A percentile compares a stretch with the other conserved stretches of the same genome.
These are phyloP conservation scores for Liasis olivaceus DNA, from an alignment of 2,797 vertebrate genomes.

Conservation along the genomic window DNA sequence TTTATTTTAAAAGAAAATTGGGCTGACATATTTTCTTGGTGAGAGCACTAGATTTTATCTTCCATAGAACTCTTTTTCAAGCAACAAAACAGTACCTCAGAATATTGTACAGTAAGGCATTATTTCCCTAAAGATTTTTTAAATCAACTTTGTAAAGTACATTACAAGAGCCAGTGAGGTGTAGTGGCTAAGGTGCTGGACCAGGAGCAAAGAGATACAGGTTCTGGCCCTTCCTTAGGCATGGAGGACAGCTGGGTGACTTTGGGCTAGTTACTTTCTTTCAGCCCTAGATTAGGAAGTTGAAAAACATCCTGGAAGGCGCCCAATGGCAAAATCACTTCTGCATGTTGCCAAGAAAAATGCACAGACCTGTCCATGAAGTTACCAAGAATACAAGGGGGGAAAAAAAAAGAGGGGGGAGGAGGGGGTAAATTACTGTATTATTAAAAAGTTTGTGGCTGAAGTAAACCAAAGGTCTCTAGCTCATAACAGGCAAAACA, in stretches of 20 bases:
- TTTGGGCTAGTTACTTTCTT: background rate
- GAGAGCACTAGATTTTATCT: slow-evolving; percentile 5
- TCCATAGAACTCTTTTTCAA: background rate
- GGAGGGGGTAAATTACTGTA: background rate
- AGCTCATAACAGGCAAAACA: background rate
- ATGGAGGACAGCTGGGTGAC: background rate
- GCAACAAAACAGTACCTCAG: background rate
- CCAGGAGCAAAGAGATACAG: background rate
- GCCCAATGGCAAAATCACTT: background rate
- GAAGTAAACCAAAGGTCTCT: background rate
- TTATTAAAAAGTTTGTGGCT: background rate
- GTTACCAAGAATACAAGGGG: background rate
- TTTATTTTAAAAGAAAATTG: background rate
- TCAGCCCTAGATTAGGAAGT: background rate
- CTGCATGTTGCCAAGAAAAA: background rate
- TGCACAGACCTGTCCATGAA: background rate
- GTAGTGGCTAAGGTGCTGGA: background rate
- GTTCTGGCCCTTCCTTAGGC: background rate
- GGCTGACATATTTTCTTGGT: background rate
- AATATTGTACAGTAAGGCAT: background rate
- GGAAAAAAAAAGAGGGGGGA: background rate
- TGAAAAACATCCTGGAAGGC: background rate
- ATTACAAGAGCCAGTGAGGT: background rate
- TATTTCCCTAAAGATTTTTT: background rate
- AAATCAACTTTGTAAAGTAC: background rate